Conservation (phyloP, 2,113 vertebrate species). For the Lucifuga dentata region DNA sequence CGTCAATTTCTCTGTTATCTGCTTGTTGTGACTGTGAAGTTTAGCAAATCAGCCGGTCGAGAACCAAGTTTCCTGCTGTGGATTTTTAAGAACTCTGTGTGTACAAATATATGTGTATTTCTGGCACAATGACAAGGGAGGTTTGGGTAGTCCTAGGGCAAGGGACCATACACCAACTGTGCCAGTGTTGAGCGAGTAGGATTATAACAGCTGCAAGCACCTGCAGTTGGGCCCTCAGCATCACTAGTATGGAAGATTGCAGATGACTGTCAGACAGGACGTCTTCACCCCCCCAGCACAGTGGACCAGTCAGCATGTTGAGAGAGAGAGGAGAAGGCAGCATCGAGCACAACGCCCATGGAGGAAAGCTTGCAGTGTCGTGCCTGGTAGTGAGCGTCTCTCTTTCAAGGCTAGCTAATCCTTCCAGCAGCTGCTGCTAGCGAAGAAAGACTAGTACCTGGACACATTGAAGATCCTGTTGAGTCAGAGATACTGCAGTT, state of each 20-base stretch:
- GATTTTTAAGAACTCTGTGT: conserved; percentile 13
- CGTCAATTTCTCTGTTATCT: conserved; percentile 59
- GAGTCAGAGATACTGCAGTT: conserved; percentile 93
- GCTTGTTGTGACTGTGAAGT: conserved; percentile 57
- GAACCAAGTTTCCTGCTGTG: conserved; percentile 24
- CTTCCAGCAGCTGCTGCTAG: conserved; percentile 90
- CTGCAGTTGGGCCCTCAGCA: conserved; percentile 86
- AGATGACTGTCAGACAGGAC: conserved; percentile 93
- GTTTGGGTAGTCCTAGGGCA: conserved; percentile 63
- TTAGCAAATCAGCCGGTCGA: conserved; percentile 54
- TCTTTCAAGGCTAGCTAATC: conserved; percentile 92
- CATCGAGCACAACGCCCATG: conserved; percentile 90
- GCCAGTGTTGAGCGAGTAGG: conserved; percentile 66
- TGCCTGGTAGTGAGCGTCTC: conserved; percentile 93
- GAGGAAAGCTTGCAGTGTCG: conserved; percentile 92
- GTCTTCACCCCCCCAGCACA: conserved; percentile 92
- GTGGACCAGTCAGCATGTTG: conserved; percentile 96
- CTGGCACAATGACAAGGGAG: conserved; percentile 57
- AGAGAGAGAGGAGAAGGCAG: conserved; percentile 93
- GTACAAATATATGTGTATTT: conserved; percentile 33
- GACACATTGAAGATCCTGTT: conserved; percentile 90
- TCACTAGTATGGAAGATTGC: conserved; percentile 92
- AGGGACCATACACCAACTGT: conserved; percentile 49
- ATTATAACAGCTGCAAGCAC: conserved; percentile 77
- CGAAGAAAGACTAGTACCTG: conserved; percentile 97